Conservation (phyloP, 2,797 vertebrate species). For the Silurus aristotelis region DNA sequence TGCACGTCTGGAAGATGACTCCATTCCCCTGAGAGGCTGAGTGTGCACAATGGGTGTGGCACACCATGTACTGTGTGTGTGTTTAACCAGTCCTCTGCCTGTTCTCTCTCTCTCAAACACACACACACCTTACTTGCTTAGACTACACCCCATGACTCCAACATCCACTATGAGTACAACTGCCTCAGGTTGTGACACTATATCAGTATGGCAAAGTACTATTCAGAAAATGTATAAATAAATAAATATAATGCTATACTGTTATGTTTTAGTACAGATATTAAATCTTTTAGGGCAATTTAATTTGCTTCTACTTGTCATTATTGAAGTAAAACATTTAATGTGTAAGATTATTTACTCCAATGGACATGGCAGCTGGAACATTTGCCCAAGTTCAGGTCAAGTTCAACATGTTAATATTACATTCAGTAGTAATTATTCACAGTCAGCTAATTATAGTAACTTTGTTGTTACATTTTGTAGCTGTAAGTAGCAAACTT, state of each 20-base stretch:
- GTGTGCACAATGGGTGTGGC: slow-evolving; percentile 56
- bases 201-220: not conserved
- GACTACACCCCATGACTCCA: slow-evolving; percentile 1
- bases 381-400: not conserved
- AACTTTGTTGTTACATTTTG: not conserved
- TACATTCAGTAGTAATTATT: not conserved
- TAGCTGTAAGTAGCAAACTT: not conserved
- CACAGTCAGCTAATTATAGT: not conserved
- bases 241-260: not conserved
- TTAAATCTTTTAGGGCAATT: not conserved
- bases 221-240: not conserved
- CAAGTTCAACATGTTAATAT: not conserved
- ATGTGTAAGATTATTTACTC: not conserved
- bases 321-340: not conserved
- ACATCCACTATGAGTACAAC: not conserved
- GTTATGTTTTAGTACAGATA: not conserved
- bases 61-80: slow-evolving; percentile 32
- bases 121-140: not conserved
- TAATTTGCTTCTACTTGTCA: not conserved
- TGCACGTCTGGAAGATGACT: slow-evolving; percentile 32
- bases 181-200: not conserved
- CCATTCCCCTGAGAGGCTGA: slow-evolving; percentile 50
- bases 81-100: slow-evolving; percentile 33
- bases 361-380: not conserved
- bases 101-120: slow-evolving; percentile 16